A percentile compares a stretch with the other conserved stretches of the same genome.
phyloP scores from a whole-genome alignment of 2,113 vertebrate species.

The Cardinalis cardinalis region DNA sequence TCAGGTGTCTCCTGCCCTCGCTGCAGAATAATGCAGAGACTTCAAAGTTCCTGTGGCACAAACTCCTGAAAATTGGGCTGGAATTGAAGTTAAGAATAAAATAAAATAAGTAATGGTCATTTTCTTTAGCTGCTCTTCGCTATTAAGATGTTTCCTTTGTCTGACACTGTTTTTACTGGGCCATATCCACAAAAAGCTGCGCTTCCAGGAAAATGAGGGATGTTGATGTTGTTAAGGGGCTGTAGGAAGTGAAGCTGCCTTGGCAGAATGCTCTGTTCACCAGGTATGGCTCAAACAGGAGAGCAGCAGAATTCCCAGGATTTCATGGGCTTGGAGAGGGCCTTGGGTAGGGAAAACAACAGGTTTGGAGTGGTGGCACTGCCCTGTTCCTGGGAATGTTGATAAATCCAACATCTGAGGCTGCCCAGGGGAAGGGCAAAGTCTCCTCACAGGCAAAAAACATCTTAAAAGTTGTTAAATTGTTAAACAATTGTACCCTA shows the following conservation, averaged over 20 bases:
- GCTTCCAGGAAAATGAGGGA: neutral
- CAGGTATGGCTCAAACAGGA: accelerated
- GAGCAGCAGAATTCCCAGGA: neutral
- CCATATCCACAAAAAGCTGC: neutral
- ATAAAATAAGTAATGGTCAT: neutral
- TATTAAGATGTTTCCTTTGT: neutral
- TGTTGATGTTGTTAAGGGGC: neutral
- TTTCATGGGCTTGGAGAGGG: neutral
- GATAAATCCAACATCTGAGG: neutral
- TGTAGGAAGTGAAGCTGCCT: neutral
- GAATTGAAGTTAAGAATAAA: neutral
- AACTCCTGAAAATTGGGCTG: neutral
- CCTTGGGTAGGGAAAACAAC: neutral
- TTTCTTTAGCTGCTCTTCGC: conserved; percentile 2
- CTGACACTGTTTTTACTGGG: neutral
- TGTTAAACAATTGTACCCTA: neutral
- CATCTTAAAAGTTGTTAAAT: neutral
- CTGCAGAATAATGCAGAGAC: neutral
- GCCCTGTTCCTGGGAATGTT: neutral
- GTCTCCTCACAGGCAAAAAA: neutral
- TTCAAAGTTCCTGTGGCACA: neutral
- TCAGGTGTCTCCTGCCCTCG: neutral
- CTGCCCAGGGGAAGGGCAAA: neutral
- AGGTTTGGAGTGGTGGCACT: neutral
- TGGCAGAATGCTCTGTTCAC: neutral